Percentiles rank a stretch among this genome's conserved stretches.
Conservation (phyloP, 2,797 vertebrate species). For the Margarornis squamiger region DNA sequence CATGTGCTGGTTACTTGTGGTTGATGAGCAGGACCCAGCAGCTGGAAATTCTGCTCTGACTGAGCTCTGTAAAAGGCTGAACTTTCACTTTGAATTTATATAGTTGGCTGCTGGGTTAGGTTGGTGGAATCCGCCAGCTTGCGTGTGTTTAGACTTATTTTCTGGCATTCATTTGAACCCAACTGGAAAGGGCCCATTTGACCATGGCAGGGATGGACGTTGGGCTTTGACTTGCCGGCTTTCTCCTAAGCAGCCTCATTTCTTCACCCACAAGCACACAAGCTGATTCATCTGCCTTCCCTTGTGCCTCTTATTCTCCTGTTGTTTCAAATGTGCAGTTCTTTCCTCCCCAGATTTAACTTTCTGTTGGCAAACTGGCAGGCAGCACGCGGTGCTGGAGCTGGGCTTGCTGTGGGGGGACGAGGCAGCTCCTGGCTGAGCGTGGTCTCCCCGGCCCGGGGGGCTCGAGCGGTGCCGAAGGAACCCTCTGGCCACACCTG, state of each 20-base stretch:
- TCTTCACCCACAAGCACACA: background rate
- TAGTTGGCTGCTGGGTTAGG: background rate
- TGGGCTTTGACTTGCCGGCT: background rate
- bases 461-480: rapidly evolving
- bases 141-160: background rate
- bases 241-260: slow-evolving; percentile 21
- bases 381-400: background rate
- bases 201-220: rapidly evolving
- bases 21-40: rapidly evolving
- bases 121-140: background rate
- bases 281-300: slow-evolving; percentile 10
- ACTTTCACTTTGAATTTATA: slow-evolving; percentile 33
- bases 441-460: rapidly evolving
- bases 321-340: background rate
- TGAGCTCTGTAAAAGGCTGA: background rate
- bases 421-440: rapidly evolving
- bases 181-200: background rate
- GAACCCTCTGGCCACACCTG: background rate
- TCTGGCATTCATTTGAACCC: background rate
- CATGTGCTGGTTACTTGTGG: rapidly evolving
- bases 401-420: background rate
- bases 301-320: background rate
- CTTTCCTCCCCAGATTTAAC: background rate
- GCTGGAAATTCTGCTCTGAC: background rate
- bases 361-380: background rate